Conservation (phyloP, 2,797 vertebrate species). For the Lutjanus argentimaculatus region DNA sequence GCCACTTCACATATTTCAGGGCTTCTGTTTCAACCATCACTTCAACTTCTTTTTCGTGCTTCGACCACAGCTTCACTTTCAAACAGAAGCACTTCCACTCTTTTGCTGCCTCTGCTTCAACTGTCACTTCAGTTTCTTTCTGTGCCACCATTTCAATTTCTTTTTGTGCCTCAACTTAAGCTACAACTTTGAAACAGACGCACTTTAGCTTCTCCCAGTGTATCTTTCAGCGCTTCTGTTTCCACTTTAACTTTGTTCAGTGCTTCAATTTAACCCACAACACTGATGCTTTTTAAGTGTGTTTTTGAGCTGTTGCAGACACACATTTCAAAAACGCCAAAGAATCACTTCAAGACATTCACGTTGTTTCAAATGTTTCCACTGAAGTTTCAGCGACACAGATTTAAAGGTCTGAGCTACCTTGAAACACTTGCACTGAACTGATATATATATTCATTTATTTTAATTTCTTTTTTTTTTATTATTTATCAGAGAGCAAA, state of each 20-base stretch:
- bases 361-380: slow-evolving; percentile 29
- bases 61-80: no score
- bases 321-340: not conserved
- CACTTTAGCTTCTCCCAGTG: not conserved
- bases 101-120: no score
- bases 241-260: not conserved
- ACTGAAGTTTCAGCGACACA: not conserved
- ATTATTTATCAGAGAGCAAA: no score
- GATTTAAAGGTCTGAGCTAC: not conserved
- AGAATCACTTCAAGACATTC: not conserved
- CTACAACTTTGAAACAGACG: not conserved
- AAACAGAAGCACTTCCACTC: no score
- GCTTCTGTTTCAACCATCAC: no score
- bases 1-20: no score
- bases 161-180: no score
- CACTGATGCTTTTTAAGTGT: not conserved
- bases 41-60: no score
- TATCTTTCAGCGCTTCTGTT: not conserved
- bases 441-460: not conserved
- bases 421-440: no score
- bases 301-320: not conserved
- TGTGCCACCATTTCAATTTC: not conserved
- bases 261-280: not conserved
- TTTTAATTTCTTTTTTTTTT: not conserved
- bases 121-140: not conserved